A percentile compares a stretch with the other conserved stretches of the same genome.
phyloP scores from a whole-genome alignment of 2,113 vertebrate genomes.

The Salvelinus namaycush region DNA sequence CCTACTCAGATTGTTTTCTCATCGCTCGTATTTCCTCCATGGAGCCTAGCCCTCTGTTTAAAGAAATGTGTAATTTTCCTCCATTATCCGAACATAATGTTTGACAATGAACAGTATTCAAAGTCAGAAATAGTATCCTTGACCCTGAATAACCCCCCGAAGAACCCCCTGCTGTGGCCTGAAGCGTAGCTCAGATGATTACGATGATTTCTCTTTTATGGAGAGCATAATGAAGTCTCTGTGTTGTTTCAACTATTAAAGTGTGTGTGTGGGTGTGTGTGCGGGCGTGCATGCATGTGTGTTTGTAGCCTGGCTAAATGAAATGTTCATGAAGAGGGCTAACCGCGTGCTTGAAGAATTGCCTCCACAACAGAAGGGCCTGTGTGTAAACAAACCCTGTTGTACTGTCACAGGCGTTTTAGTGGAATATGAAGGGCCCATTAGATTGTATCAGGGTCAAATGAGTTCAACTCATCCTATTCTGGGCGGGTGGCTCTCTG shows the following conservation, averaged over 20 bases:
- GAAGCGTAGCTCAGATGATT: conserved; percentile 10
- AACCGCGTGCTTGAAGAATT: conserved; percentile 32
- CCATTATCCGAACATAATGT: conserved; percentile 11
- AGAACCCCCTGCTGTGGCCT: conserved; percentile 2
- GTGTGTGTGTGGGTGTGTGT: not conserved
- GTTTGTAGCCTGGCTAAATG: conserved; percentile 39
- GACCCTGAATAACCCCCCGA: conserved; percentile 21
- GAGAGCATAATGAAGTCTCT: conserved; percentile 11
- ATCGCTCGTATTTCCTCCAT: conserved; percentile 12
- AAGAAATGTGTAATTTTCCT: not conserved
- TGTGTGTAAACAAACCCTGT: conserved; percentile 30
- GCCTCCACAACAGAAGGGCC: conserved; percentile 14
- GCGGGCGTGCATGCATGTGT: not conserved
- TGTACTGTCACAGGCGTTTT: not conserved
- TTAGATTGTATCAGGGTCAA: not conserved
- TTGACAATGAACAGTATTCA: conserved; percentile 28
- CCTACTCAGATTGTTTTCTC: conserved; percentile 17
- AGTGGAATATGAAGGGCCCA: conserved; percentile 8
- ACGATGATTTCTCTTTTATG: not conserved
- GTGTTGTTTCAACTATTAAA: conserved; percentile 21
- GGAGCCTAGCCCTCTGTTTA: not conserved
- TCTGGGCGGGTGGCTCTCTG: conserved; percentile 2
- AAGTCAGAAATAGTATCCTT: conserved; percentile 8
- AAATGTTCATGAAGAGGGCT: conserved; percentile 23
- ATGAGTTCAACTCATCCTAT: conserved; percentile 16